Conservation (phyloP, 1,140 invertebrate genomes). For the Pseudomyrmex gracilis region DNA sequence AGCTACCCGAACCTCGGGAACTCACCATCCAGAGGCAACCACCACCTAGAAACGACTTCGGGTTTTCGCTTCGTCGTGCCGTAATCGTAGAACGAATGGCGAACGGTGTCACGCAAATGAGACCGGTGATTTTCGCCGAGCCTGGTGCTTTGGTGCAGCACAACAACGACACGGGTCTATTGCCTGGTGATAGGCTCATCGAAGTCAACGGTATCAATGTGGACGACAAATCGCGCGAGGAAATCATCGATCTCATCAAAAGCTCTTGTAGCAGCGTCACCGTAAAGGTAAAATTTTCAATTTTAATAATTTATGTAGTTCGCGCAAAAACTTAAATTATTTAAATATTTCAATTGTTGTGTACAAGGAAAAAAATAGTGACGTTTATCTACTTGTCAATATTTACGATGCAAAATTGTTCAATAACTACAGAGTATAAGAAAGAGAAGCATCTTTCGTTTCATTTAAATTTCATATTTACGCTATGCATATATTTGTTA, state of each 20-base stretch:
- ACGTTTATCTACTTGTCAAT: too few relatives aligned
- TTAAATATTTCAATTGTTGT: too few relatives aligned
- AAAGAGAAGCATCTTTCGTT: not conserved
- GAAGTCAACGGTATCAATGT: slow-evolving; percentile 96
- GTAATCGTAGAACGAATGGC: slow-evolving; percentile 90
- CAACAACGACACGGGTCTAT: slow-evolving; percentile 92
- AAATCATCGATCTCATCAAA: slow-evolving; percentile 97
- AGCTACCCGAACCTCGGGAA: slow-evolving; percentile 91
- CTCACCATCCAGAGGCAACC: slow-evolving; percentile 93
- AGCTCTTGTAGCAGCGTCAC: slow-evolving; percentile 93
- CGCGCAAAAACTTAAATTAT: not conserved
- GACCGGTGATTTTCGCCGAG: slow-evolving; percentile 96
- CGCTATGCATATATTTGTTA: not conserved
- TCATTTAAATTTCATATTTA: not conserved
- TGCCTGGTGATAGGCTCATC: slow-evolving; percentile 96
- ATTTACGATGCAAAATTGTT: not conserved
- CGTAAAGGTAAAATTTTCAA: slow-evolving; percentile 89
- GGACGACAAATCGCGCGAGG: slow-evolving; percentile 94
- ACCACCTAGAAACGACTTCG: slow-evolving; percentile 95
- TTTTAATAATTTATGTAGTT: not conserved
- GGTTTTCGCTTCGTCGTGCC: slow-evolving; percentile 96
- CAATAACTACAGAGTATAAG: not conserved
- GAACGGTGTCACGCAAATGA: slow-evolving; percentile 87
- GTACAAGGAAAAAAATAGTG: too few relatives aligned
- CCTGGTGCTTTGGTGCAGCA: slow-evolving; percentile 92